phyloP scores from a whole-genome alignment of 2,888 invertebrate genomes.

The Ctena decussata region DNA sequence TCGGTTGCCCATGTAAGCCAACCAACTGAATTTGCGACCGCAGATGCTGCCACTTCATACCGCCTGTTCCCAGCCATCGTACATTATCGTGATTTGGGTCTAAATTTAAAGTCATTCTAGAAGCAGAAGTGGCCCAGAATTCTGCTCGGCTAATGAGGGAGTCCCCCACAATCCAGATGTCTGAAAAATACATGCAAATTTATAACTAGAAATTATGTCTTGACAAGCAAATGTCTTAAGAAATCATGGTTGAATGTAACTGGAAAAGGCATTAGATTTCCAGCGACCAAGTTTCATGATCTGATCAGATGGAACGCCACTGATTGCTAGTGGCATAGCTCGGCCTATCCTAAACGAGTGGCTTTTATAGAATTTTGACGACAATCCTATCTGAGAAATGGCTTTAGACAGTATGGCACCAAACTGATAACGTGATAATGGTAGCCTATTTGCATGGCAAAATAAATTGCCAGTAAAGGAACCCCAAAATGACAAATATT shows the following conservation, averaged over 20 bases:
- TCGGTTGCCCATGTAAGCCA: not conserved
- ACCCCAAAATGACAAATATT: not conserved
- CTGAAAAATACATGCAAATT: not conserved
- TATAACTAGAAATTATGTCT: too few relatives aligned
- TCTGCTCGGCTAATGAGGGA: not conserved
- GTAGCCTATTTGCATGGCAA: not conserved
- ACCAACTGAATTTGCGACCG: not conserved
- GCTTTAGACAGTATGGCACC: conserved; percentile 7
- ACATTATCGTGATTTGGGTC: not conserved
- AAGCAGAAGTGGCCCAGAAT: not conserved
- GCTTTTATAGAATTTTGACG: not conserved
- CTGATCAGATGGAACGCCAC: not conserved
- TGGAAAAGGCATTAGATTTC: not conserved
- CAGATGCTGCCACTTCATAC: not conserved
- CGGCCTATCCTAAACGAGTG: not conserved
- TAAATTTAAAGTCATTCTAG: not conserved
- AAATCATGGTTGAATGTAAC: conserved; percentile 1
- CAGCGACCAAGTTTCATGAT: not conserved
- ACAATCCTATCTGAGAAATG: not conserved
- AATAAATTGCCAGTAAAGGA: not conserved
- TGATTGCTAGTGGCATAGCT: not conserved
- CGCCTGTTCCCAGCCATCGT: not conserved
- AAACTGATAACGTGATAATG: conserved; percentile 13
- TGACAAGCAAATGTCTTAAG: too few relatives aligned
- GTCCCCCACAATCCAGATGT: not conserved